These are phyloP conservation scores for Peromyscus aztecus DNA, from an alignment of 2,797 vertebrate genomes.

Conservation along the genomic window DNA sequence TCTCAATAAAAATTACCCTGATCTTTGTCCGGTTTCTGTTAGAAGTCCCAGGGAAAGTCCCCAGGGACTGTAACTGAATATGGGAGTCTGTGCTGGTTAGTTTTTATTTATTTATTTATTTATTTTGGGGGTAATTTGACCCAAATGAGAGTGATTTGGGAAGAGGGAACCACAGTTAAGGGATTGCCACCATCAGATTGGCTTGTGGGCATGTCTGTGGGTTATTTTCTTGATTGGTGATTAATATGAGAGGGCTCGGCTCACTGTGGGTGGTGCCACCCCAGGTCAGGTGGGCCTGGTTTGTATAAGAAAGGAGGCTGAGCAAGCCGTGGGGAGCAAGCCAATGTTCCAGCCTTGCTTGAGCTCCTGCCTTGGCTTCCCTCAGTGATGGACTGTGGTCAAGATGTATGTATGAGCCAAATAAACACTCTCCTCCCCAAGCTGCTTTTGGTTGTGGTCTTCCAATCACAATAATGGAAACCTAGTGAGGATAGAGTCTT, in stretches of 20 bases:
- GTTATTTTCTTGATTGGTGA: background rate
- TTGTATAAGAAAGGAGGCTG: background rate
- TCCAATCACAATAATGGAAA: too few relatives aligned
- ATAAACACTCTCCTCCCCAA: background rate
- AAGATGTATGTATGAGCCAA: background rate
- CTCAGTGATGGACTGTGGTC: background rate
- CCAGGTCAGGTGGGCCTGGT: too few relatives aligned
- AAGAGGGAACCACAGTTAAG: background rate
- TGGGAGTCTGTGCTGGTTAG: background rate
- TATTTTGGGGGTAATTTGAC: background rate
- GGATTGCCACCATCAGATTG: background rate
- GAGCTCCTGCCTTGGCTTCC: background rate
- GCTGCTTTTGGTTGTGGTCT: background rate
- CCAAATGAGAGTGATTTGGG: too few relatives aligned
- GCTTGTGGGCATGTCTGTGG: background rate
- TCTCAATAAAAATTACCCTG: background rate
- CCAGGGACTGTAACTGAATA: background rate
- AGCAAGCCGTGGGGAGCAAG: background rate
- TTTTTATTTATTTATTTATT: background rate
- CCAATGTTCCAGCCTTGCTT: background rate
- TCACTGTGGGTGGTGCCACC: too few relatives aligned
- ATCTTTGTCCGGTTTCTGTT: background rate
- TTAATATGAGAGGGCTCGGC: background rate
- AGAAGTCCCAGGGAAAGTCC: background rate
- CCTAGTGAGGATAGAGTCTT: background rate